Evolutionary conservation across 1,140 invertebrate genomes (phyloP), one percentile per base, ranked within the genome.

Genomic region (Neodiprion pinetum): DNA sequence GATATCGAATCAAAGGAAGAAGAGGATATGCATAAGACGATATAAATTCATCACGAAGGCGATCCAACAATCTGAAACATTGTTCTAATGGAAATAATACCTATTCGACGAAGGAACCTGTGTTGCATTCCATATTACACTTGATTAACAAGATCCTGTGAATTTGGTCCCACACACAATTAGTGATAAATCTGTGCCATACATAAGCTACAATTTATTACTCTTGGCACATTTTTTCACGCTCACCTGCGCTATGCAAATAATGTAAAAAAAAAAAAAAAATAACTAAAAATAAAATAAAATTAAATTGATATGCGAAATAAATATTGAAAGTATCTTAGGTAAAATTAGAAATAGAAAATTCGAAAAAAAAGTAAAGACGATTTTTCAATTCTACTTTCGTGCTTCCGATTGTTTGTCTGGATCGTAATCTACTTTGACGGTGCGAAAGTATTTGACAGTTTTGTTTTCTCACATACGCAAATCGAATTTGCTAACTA

Each of bases 71-170:
- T 61, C n/a, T 12, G 53, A 14, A 71, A 14, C 11, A 48, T 70
- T 49, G 17, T 9, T 8, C 7, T 17, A 48, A 48, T 12, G n/a
- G 70, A 40, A 40, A 49, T 48, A 17, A 48, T 71, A 48, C 68
- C 5, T 71, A 71, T 28, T 12, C 47, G 53, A 17, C 53, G 5
- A 61, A 61, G 5, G 53, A 61, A 61, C 53, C 53, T 61, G 9
- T 61, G n/a, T 61, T 7, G 17, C n/a, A 47, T 28, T 17, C 17
- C 40, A 53, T 21, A 71, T 71, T 21, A 71, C 14, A 21, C 68
- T 70, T 70, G 68, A 70, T 48, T 47, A 40, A 70, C 7, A 70
- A 47, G 5, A 14, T 70, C 68, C 48, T 70, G 68, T 48, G 70
- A 71, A 17, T 11, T n/a, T 21, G 17, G 9, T 71, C 70, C 70